Evolutionary conservation across 2,797 vertebrate genomes (phyloP).

Genomic region (Gambusia yucatana): DNA sequence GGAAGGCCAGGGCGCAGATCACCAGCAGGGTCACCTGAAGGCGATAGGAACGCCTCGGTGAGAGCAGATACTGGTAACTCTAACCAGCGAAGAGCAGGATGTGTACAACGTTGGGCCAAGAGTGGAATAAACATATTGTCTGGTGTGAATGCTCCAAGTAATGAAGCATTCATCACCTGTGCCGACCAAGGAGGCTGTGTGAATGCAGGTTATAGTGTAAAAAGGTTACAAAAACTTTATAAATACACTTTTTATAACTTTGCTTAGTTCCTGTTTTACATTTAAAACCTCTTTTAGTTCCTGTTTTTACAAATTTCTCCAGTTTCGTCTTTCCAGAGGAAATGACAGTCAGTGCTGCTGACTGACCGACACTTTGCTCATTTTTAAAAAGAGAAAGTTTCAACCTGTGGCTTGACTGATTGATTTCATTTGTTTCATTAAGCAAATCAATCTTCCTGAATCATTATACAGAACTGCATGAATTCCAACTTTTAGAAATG

Average conservation of each 20-base stretch:
- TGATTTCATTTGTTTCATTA: background rate
- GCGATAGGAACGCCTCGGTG: background rate
- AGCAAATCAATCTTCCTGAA: background rate
- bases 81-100: background rate
- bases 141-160: background rate
- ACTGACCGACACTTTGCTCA: background rate
- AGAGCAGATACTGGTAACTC: background rate
- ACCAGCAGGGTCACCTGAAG: slow-evolving; percentile 91
- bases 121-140: no score
- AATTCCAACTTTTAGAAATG: background rate
- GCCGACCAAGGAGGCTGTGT: background rate
- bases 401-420: background rate
- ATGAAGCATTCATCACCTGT: background rate
- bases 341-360: background rate
- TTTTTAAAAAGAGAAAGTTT: background rate
- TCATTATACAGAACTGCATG: background rate
- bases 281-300: background rate
- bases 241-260: background rate
- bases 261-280: background rate
- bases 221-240: background rate
- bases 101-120: background rate
- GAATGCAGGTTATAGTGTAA: background rate
- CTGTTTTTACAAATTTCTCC: background rate
- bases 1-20: slow-evolving; percentile 93
- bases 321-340: background rate